phyloP scores from a whole-genome alignment of 2,113 vertebrate genomes.

The Halichoeres trimaculatus region DNA sequence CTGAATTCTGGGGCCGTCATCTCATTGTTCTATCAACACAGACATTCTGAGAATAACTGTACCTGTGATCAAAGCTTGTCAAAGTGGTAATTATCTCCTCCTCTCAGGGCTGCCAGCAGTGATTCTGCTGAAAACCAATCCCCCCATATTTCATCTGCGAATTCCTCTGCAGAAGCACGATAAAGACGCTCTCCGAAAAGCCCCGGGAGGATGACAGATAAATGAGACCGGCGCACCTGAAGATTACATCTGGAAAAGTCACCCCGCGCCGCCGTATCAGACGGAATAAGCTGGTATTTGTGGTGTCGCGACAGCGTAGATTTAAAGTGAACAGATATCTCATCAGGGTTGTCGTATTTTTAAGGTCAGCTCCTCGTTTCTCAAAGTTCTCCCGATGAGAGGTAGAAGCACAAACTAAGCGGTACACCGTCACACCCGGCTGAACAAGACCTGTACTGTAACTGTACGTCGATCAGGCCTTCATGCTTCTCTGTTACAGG shows the following conservation, averaged over 20 bases:
- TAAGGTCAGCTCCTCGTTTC: not conserved
- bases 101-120: slow-evolving; percentile 59
- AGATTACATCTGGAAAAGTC: slow-evolving; percentile 64
- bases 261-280: slow-evolving; percentile 8
- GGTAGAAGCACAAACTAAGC: slow-evolving; percentile 26
- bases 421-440: slow-evolving; percentile 43
- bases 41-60: slow-evolving; percentile 72
- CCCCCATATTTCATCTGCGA: slow-evolving; percentile 62
- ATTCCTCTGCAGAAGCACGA: slow-evolving; percentile 64
- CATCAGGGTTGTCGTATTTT: not conserved
- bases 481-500: slow-evolving; percentile 65
- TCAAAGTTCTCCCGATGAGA: not conserved
- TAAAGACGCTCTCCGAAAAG: slow-evolving; percentile 49
- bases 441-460: slow-evolving; percentile 59
- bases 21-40: slow-evolving; percentile 71
- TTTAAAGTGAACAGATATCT: slow-evolving; percentile 24
- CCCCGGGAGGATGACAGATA: slow-evolving; percentile 65
- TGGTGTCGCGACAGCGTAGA: not conserved
- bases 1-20: slow-evolving; percentile 49
- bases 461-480: slow-evolving; percentile 54
- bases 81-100: slow-evolving; percentile 74
- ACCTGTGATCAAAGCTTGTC: slow-evolving; percentile 83
- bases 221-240: slow-evolving; percentile 66
- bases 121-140: slow-evolving; percentile 72
- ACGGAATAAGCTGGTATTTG: slow-evolving; percentile 22